Conservation (phyloP, 1,140 invertebrate species). For the Cepaea nemoralis region DNA sequence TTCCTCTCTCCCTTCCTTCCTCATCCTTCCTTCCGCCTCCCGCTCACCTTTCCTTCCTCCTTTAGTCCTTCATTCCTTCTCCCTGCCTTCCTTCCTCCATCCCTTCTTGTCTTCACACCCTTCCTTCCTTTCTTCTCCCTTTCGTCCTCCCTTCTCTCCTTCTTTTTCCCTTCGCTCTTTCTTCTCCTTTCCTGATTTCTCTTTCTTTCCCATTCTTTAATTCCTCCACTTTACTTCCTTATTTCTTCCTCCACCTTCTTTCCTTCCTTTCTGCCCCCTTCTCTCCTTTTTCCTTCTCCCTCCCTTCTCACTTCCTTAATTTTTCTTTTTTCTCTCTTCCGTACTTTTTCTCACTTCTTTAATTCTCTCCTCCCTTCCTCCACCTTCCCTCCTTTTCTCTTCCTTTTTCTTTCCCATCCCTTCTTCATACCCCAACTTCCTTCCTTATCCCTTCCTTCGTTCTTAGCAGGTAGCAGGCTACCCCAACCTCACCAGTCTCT, state of each 20-base stretch:
- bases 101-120: background rate
- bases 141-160: background rate
- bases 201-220: background rate
- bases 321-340: background rate
- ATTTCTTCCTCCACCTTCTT: background rate
- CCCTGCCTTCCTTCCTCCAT: background rate
- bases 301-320: background rate
- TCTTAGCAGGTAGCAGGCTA: no score
- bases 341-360: background rate
- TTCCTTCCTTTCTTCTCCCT: background rate
- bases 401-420: no score
- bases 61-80: constrained; percentile 5
- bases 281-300: background rate
- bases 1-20: background rate
- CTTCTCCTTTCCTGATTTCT: no score
- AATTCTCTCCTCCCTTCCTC: background rate
- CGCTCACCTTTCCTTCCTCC: background rate
- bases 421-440: no score
- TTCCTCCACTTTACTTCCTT: background rate
- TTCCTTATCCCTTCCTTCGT: no score
- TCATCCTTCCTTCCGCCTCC: background rate
- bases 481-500: no score
- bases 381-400: no score
- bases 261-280: background rate
- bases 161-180: no score